phyloP scores from a whole-genome alignment of 2,113 vertebrate species.

The Gymnobelideus leadbeateri region DNA sequence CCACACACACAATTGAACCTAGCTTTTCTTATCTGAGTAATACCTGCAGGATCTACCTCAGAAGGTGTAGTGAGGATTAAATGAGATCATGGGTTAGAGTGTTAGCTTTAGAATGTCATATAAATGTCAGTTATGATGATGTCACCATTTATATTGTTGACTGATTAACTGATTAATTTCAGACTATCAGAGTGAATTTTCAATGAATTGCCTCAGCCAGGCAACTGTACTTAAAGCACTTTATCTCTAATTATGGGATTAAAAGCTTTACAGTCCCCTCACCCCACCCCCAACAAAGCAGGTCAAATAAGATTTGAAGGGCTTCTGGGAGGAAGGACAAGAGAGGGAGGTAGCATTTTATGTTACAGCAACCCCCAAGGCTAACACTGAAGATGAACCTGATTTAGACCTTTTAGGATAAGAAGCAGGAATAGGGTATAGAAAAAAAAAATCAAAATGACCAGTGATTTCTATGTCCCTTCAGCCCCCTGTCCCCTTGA shows the following conservation, averaged over 20 bases:
- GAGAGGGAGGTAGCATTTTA: background rate
- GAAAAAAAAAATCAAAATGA: background rate
- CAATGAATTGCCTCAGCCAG: background rate
- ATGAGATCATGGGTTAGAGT: background rate
- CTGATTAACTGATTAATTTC: background rate
- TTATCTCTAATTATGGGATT: background rate
- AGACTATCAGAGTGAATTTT: background rate
- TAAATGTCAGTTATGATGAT: background rate
- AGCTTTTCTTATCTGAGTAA: background rate
- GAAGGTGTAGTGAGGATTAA: background rate
- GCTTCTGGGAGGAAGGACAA: background rate
- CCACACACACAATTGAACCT: background rate
- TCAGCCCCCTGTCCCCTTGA: background rate
- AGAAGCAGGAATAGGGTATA: background rate
- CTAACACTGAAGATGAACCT: background rate
- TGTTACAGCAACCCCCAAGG: background rate
- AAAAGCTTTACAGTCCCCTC: background rate
- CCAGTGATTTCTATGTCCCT: background rate
- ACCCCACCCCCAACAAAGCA: background rate
- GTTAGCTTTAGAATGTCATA: background rate
- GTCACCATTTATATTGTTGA: background rate
- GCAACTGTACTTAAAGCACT: background rate
- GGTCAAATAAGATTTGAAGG: background rate
- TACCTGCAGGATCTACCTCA: background rate
- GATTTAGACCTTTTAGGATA: background rate